phyloP scores from a whole-genome alignment of 2,888 invertebrate species.

The Drosophila meridionalis region DNA sequence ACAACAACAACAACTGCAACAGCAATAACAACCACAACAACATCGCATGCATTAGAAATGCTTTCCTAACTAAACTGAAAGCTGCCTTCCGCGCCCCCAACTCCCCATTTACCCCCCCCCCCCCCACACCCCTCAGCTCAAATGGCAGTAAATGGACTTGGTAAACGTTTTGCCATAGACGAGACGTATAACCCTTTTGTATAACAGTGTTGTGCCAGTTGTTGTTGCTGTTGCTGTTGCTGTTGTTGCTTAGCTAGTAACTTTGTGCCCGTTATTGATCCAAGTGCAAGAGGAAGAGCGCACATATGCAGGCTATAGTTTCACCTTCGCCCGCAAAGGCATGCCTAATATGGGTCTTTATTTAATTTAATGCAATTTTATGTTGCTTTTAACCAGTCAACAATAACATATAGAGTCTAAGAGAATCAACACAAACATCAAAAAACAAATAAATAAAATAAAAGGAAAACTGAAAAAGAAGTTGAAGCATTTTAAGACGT shows the following conservation, averaged over 20 bases:
- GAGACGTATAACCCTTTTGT: slow-evolving; percentile 52
- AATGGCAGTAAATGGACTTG: slow-evolving; percentile 57
- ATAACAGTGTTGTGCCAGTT: slow-evolving; percentile 13
- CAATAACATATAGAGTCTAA: slow-evolving; percentile 8
- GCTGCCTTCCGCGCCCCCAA: not conserved
- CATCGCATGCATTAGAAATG: slow-evolving; percentile 73
- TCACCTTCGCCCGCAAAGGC: slow-evolving; percentile 61
- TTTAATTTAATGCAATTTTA: slow-evolving; percentile 78
- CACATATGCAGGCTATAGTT: slow-evolving; percentile 28
- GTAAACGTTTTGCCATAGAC: slow-evolving; percentile 62
- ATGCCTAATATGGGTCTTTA: slow-evolving; percentile 77
- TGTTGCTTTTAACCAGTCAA: slow-evolving; percentile 60
- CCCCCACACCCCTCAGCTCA: not conserved
- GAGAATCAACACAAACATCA: not conserved
- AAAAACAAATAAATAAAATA: not conserved
- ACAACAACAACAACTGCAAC: slow-evolving; percentile 34
- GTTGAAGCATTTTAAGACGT: slow-evolving; percentile 3
- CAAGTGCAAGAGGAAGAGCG: slow-evolving; percentile 17
- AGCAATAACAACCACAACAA: slow-evolving; percentile 39
- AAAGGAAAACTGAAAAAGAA: slow-evolving; percentile 25
- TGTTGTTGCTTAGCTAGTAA: slow-evolving; percentile 49
- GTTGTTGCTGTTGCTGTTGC: slow-evolving; percentile 43
- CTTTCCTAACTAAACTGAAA: slow-evolving; percentile 47
- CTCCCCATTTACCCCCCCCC: not conserved
- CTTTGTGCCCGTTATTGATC: slow-evolving; percentile 78